Evolutionary conservation across 2,797 vertebrate genomes (phyloP).

Genomic region (Phyllotis vaccarum): DNA sequence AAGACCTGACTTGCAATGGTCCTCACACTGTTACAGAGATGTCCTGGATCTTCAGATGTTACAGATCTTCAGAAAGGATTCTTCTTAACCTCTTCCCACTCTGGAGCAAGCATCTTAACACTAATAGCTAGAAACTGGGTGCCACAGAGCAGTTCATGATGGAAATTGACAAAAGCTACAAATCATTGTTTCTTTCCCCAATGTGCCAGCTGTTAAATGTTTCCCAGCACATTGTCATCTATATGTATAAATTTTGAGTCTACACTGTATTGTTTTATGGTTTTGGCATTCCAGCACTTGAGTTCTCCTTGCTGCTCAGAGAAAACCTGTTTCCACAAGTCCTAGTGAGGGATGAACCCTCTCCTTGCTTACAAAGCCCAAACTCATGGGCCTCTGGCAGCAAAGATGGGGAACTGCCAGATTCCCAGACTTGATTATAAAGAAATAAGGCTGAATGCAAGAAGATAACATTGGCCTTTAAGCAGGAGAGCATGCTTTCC

Average conservation of each 20-base stretch:
- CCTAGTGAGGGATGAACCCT: not conserved
- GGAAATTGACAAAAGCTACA: slow-evolving; percentile 37
- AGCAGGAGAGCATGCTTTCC: not conserved
- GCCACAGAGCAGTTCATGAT: not conserved
- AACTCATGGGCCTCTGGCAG: not conserved
- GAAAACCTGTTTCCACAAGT: slow-evolving; percentile 49
- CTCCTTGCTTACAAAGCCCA: slow-evolving; percentile 15
- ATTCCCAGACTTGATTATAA: slow-evolving; percentile 23
- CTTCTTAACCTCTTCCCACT: not conserved
- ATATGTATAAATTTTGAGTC: slow-evolving; percentile 16
- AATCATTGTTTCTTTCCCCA: not conserved
- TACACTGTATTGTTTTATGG: not conserved
- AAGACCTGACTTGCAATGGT: not conserved
- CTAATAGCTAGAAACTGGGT: not conserved
- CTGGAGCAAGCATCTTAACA: not conserved
- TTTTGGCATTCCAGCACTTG: slow-evolving; percentile 48
- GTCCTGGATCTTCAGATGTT: not conserved
- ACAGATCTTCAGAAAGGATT: not conserved
- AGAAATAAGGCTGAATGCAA: not conserved
- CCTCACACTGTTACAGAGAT: not conserved
- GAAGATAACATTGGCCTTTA: not conserved
- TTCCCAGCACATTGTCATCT: not conserved
- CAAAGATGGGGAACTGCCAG: not conserved
- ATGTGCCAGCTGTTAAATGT: not conserved
- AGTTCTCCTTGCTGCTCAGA: not conserved